phyloP scores from a whole-genome alignment of 2,888 invertebrate species.

The Pemphredon lugubris region DNA sequence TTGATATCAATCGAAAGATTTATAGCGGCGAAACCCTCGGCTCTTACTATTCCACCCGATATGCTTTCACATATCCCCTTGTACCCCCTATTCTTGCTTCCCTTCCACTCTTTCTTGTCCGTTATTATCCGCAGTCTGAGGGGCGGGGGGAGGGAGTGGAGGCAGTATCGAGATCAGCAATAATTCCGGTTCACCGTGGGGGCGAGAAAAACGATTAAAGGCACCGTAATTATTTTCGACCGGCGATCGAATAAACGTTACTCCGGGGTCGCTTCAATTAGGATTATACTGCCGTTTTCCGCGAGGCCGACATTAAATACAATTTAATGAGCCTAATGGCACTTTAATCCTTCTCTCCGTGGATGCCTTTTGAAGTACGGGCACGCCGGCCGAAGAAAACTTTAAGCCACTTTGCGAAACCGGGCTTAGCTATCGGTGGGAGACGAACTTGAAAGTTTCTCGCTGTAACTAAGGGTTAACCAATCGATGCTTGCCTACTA shows the following conservation, averaged over 20 bases:
- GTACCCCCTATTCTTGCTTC: constrained; percentile 47
- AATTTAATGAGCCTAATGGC: constrained; percentile 65
- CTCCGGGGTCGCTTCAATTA: constrained; percentile 34
- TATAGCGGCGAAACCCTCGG: constrained; percentile 49
- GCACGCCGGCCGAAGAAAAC: constrained; percentile 37
- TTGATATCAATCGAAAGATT: constrained; percentile 59
- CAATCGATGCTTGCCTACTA: constrained; percentile 37
- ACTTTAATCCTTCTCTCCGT: constrained; percentile 57
- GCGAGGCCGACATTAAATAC: constrained; percentile 52
- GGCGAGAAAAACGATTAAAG: constrained; percentile 44
- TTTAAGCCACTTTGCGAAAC: constrained; percentile 10
- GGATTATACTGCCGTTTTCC: constrained; percentile 46
- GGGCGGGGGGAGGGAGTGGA: too few species aligned
- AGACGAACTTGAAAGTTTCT: constrained; percentile 42
- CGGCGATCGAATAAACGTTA: constrained; percentile 42
- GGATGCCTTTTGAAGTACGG: constrained; percentile 43
- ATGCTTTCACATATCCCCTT: constrained; percentile 31
- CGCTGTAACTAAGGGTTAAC: constrained; percentile 37
- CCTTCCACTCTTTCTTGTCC: constrained; percentile 18
- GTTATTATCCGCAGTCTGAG: constrained; percentile 32
- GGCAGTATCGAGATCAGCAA: constrained; percentile 30
- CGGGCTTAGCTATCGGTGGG: background rate
- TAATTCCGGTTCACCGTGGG: constrained; percentile 15
- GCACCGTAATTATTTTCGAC: constrained; percentile 49
- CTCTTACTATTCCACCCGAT: constrained; percentile 17